These are phyloP conservation scores for Andricus curvator DNA, from an alignment of 2,888 invertebrate genomes.

Conservation along the genomic window DNA sequence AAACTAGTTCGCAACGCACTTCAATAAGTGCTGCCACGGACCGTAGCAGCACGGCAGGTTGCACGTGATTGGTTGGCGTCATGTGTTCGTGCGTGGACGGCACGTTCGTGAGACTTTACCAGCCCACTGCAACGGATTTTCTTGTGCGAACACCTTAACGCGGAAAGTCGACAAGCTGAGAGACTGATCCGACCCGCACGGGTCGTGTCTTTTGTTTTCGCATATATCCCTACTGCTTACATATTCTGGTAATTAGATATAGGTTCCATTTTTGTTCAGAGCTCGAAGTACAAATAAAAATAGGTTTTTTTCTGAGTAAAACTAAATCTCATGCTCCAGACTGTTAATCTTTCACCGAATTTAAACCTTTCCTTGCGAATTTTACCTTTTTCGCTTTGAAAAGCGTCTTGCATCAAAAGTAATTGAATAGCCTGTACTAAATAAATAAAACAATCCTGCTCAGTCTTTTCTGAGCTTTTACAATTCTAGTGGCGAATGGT, in stretches of 20 bases:
- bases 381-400: neutral
- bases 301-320: neutral
- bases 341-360: neutral
- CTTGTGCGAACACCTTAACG: too few species aligned
- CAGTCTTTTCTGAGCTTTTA: neutral
- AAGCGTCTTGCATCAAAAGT: neutral
- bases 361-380: neutral
- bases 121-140: too few species aligned
- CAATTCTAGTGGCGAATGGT: neutral
- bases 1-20: too few species aligned
- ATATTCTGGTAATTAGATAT: neutral
- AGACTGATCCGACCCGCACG: too few species aligned
- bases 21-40: too few species aligned
- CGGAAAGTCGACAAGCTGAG: too few species aligned
- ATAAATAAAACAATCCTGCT: neutral
- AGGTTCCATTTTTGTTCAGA: neutral
- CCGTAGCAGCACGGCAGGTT: too few species aligned
- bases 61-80: too few species aligned
- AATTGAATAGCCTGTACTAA: neutral
- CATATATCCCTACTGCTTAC: too few species aligned
- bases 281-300: neutral
- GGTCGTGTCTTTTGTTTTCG: too few species aligned
- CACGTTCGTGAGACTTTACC: too few species aligned
- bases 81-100: too few species aligned
- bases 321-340: neutral